Conservation (phyloP, 35 echinoderm and acorn worm species). For the Diadema setosum region DNA sequence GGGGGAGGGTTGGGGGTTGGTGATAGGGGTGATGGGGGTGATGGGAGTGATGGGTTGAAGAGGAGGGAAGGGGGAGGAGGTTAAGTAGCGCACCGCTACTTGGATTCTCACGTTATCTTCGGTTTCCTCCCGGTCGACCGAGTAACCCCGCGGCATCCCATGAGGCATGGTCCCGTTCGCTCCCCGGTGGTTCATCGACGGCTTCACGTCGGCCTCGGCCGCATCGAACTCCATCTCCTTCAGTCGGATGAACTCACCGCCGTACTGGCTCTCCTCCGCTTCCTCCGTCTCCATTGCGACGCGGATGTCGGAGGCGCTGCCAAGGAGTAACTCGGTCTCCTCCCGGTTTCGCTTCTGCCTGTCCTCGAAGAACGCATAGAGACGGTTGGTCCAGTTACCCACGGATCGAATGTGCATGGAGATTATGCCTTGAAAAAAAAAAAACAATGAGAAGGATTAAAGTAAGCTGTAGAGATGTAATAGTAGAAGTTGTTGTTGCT, state of each 20-base stretch:
- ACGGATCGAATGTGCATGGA: constrained; percentile 86
- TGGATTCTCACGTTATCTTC: constrained; percentile 22
- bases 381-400: constrained; percentile 87
- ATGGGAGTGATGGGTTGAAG: too few species aligned
- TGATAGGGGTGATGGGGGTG: too few species aligned
- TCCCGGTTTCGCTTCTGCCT: constrained; percentile 47
- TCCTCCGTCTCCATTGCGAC: background rate
- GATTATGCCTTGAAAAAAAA: constrained; percentile 59
- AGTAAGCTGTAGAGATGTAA: too few species aligned
- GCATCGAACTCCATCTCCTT: constrained; percentile 4
- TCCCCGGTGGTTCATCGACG: background rate
- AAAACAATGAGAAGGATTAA: too few species aligned
- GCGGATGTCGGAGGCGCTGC: constrained; percentile 30
- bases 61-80: background rate
- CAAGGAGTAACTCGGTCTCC: background rate
- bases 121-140: background rate
- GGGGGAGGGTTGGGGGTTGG: too few species aligned
- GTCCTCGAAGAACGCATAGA: constrained; percentile 83
- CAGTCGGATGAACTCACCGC: background rate
- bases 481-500: too few species aligned
- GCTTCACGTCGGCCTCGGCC: background rate
- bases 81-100: background rate
- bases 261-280: background rate
- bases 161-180: constrained; percentile 3
- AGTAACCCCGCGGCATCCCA: background rate